Conservation (phyloP, 1,140 invertebrate species). For the Zaprionus gabonicus region DNA sequence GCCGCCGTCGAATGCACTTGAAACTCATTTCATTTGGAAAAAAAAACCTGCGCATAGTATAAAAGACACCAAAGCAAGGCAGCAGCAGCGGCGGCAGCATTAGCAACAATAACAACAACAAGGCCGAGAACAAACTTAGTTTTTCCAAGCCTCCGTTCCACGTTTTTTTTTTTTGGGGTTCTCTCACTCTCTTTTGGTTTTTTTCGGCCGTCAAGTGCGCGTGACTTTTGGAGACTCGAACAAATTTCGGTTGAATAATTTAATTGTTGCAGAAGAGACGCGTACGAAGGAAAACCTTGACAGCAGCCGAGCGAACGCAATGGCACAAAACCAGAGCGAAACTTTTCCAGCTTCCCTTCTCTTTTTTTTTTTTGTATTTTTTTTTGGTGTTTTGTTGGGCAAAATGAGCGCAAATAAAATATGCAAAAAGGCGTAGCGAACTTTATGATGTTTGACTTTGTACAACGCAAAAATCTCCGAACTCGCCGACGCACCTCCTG, state of each 20-base stretch:
- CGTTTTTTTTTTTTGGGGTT: slow-evolving; percentile 22
- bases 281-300: slow-evolving; percentile 43
- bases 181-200: slow-evolving; percentile 31
- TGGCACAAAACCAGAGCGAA: slow-evolving; percentile 52
- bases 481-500: neutral
- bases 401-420: slow-evolving; percentile 81
- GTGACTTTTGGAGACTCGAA: slow-evolving; percentile 76
- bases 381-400: slow-evolving; percentile 28
- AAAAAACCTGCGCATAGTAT: slow-evolving; percentile 76
- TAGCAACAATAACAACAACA: slow-evolving; percentile 47
- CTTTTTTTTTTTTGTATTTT: slow-evolving; percentile 5
- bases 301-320: slow-evolving; percentile 46
- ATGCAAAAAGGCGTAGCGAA: slow-evolving; percentile 82
- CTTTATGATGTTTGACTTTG: slow-evolving; percentile 82
- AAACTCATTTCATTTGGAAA: slow-evolving; percentile 83
- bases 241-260: slow-evolving; percentile 80
- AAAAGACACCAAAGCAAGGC: slow-evolving; percentile 63
- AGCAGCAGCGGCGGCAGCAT: slow-evolving; percentile 27
- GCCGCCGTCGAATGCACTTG: slow-evolving; percentile 76
- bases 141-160: slow-evolving; percentile 24
- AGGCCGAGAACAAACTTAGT: slow-evolving; percentile 56
- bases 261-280: slow-evolving; percentile 73
- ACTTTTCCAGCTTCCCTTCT: slow-evolving; percentile 36
- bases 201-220: slow-evolving; percentile 71
- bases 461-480: slow-evolving; percentile 60